phyloP scores from a whole-genome alignment of 2,797 vertebrate genomes.

The Tadarida brasiliensis region DNA sequence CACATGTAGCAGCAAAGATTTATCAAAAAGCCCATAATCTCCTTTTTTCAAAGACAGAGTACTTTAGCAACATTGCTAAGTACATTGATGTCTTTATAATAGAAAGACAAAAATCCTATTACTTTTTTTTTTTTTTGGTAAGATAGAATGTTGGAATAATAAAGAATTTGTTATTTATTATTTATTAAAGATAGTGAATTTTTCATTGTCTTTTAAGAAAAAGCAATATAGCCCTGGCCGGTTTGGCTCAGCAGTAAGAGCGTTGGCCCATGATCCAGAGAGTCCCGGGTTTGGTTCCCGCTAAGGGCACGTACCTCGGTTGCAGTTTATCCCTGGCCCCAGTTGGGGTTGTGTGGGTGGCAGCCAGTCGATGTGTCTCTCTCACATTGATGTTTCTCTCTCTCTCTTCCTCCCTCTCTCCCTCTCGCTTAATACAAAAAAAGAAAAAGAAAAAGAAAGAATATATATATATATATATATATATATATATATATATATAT shows the following conservation, averaged over 20 bases:
- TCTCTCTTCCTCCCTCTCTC: too few species aligned
- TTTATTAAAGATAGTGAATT: slow-evolving; percentile 39
- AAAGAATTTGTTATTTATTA: not conserved
- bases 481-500: not conserved
- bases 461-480: not conserved
- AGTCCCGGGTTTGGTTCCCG: too few species aligned
- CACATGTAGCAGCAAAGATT: slow-evolving; percentile 29
- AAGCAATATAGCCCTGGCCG: too few species aligned
- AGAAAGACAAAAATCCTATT: slow-evolving; percentile 42
- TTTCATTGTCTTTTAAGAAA: slow-evolving; percentile 40
- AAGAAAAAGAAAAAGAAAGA: too few species aligned
- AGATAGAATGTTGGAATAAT: slow-evolving; percentile 27
- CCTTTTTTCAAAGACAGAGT: slow-evolving; percentile 28
- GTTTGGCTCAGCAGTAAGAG: too few species aligned
- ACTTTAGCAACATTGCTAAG: slow-evolving; percentile 28
- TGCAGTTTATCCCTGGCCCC: too few species aligned
- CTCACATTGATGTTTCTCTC: too few species aligned
- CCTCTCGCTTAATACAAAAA: too few species aligned
- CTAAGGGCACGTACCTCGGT: too few species aligned
- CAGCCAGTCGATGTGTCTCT: too few species aligned
- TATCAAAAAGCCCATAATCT: slow-evolving; percentile 33
- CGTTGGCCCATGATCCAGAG: too few species aligned
- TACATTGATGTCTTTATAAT: slow-evolving; percentile 46
- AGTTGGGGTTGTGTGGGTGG: too few species aligned
- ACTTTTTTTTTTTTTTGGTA: slow-evolving; percentile 33